Evolutionary conservation across 2,113 vertebrate species (phyloP), one percentile per base, ranked within the genome.

Genomic region (Megaptera novaeangliae): DNA sequence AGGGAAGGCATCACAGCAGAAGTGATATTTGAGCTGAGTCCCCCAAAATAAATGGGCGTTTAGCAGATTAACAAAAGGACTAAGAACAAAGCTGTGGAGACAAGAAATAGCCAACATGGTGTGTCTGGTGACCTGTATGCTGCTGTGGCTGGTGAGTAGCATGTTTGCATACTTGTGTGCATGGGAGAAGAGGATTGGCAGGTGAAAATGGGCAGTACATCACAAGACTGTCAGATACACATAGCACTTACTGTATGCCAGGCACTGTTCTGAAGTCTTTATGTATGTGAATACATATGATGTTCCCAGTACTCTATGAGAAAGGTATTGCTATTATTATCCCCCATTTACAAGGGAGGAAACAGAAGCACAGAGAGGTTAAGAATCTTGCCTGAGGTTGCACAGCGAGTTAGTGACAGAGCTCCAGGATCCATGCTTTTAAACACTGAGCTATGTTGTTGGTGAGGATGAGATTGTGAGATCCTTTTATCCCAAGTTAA

Each of bases 51-150:
- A 81, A 29, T 21, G 15, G 52, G 46, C 59, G 17, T 25, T 95
- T 31, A 55, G 17, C 17, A 87, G 80, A 12, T 68, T 15, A 31
- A 44, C 0, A 36, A 68, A 59, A 23, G 25, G 31, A 61, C 1
- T 10, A 46, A 68, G 17, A 63, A 29, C 14, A 41, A 55, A 68
- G 31, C 8, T 39, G 49, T 55, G 17, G 41, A 15, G 63, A 36
- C 13, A 23, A 59, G 69, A 61, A 31, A 39, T 4, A 46, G 12
- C 52, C 21, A 46, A 14, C 1, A 10, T 0, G 14, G 18, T 29
- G 21, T 55, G 29, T 57, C 4, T 84, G 23, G 44, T n/a, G 25
- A 27, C 44, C 8, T 41, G 31, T 2, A 3, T 18, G 20, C 75
- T 91, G 5, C 21, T 18, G 2, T 1, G 68, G 14, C 1, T 7